Conservation (phyloP, 1,140 invertebrate species). For the Meloidogyne exigua region DNA sequence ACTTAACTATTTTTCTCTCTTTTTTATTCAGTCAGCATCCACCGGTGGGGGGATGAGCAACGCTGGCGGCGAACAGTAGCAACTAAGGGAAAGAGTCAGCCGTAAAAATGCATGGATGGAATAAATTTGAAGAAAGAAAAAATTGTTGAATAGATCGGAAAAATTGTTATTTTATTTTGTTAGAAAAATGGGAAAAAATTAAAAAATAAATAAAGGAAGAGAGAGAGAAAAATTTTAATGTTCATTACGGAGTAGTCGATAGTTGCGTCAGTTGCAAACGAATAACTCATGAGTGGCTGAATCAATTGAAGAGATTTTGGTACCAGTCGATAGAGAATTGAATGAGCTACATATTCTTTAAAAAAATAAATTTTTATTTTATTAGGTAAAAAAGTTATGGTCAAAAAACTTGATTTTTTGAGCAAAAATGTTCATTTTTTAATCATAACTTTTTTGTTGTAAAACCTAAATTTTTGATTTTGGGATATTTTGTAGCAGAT, state of each 20-base stretch:
- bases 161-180: not conserved
- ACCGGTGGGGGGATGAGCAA: not conserved
- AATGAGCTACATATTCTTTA: too few relatives aligned
- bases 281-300: not conserved
- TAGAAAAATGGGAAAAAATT: not conserved
- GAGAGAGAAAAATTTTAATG: not conserved
- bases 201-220: not conserved
- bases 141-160: not conserved
- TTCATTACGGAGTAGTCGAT: too few relatives aligned
- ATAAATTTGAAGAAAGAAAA: not conserved
- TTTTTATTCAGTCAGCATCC: not conserved
- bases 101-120: not conserved
- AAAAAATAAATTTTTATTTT: too few relatives aligned
- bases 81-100: not conserved
- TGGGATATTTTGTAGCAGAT: too few relatives aligned
- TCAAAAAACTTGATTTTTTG: too few relatives aligned
- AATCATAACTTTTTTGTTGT: too few relatives aligned
- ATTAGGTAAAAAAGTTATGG: too few relatives aligned
- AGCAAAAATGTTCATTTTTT: too few relatives aligned
- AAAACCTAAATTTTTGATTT: too few relatives aligned
- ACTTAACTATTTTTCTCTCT: too few relatives aligned
- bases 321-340: too few relatives aligned
- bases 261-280: not conserved
- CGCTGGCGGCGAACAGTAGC: not conserved
- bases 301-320: too few relatives aligned